These are phyloP conservation scores for Cherax quadricarinatus DNA, from an alignment of 1,140 invertebrate genomes.

Conservation along the genomic window DNA sequence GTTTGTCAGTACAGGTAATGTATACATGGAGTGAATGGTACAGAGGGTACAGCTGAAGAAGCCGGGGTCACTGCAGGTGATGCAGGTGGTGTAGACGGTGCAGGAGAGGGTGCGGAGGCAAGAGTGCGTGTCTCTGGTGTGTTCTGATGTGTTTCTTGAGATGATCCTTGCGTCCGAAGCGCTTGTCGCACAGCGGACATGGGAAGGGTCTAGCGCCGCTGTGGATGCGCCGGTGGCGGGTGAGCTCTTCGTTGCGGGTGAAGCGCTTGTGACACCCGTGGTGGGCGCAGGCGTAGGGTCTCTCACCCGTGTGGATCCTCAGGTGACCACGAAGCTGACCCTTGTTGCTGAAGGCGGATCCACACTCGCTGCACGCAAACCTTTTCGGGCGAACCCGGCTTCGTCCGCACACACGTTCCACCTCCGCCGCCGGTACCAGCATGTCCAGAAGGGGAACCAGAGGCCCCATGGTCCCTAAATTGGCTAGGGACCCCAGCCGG, in stretches of 20 bases:
- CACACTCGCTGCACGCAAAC: conserved; percentile 91
- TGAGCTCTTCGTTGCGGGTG: conserved; percentile 94
- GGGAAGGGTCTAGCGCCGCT: conserved; percentile 82
- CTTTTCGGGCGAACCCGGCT: conserved; percentile 84
- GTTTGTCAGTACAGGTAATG: background rate
- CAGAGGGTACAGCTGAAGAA: background rate
- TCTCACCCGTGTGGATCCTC: conserved; percentile 92
- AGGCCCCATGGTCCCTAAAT: conserved; percentile 4
- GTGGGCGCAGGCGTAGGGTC: conserved; percentile 90
- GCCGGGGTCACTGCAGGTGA: background rate
- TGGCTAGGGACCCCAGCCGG: background rate
- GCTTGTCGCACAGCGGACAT: conserved; percentile 88
- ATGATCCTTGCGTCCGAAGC: conserved; percentile 91
- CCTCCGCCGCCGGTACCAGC: conserved; percentile 64
- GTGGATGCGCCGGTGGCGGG: conserved; percentile 93
- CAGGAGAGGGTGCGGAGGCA: conserved; percentile 11
- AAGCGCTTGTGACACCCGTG: conserved; percentile 92
- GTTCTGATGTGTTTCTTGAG: conserved; percentile 82
- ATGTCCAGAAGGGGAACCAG: conserved; percentile 53
- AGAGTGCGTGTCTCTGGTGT: conserved; percentile 76
- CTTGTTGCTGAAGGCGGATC: conserved; percentile 94
- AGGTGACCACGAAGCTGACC: conserved; percentile 94
- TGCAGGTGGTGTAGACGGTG: background rate
- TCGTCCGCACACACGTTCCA: conserved; percentile 59
- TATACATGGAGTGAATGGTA: conserved; percentile 12